Conservation (phyloP, 1,140 invertebrate species). For the Drosophila sp. region DNA sequence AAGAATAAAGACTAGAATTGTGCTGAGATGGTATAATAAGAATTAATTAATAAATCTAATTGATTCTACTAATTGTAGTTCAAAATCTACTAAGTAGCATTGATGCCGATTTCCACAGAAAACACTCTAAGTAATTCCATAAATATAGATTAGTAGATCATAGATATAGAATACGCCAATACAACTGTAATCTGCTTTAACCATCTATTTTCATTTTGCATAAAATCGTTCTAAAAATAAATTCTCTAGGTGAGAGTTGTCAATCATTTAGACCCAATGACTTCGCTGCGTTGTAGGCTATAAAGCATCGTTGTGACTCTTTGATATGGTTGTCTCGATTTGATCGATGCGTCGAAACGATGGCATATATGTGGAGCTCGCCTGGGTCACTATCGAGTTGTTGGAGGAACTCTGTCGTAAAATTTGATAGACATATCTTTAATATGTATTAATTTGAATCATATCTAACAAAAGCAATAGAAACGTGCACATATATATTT, state of each 20-base stretch:
- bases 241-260: slow-evolving; percentile 52
- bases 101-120: slow-evolving; percentile 41
- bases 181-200: slow-evolving; percentile 19
- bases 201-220: slow-evolving; percentile 26
- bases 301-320: slow-evolving; percentile 82
- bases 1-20: slow-evolving; percentile 61
- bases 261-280: slow-evolving; percentile 64
- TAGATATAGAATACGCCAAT: slow-evolving; percentile 8
- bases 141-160: slow-evolving; percentile 1
- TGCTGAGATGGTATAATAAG: slow-evolving; percentile 58
- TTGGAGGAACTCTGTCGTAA: slow-evolving; percentile 75
- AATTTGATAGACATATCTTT: background rate
- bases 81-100: slow-evolving; percentile 56
- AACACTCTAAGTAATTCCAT: slow-evolving; percentile 23
- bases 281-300: slow-evolving; percentile 67
- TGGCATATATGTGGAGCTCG: slow-evolving; percentile 74
- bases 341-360: slow-evolving; percentile 81
- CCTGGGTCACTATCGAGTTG: slow-evolving; percentile 80
- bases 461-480: too few species aligned
- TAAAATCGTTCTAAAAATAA: slow-evolving; percentile 74
- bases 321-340: slow-evolving; percentile 77
- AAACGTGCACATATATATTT: too few species aligned
- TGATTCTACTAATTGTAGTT: slow-evolving; percentile 28
- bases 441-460: background rate
- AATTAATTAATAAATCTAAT: slow-evolving; percentile 24